Conservation (phyloP, 2,888 invertebrate genomes). For the Agrilus cyanescens region DNA sequence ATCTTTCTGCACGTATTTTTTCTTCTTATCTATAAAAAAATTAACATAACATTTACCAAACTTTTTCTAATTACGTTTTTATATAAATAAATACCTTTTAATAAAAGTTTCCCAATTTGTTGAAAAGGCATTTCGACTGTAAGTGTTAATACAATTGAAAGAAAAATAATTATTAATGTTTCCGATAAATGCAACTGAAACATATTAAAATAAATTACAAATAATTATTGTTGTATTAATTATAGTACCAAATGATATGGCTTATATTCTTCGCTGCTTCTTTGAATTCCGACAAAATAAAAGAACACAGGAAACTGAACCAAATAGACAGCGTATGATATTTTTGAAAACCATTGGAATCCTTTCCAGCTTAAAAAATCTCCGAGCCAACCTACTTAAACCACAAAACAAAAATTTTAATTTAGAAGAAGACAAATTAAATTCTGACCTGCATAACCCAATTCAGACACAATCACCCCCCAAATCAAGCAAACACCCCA, state of each 20-base stretch:
- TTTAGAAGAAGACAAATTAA: constrained; percentile 1
- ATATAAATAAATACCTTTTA: constrained; percentile 1
- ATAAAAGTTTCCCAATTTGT: constrained; percentile 40
- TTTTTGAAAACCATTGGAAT: constrained; percentile 36
- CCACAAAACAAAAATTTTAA: no score
- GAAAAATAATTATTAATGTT: constrained; percentile 33
- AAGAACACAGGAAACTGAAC: constrained; percentile 53
- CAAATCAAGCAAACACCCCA: constrained; percentile 45
- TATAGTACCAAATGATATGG: constrained; percentile 22
- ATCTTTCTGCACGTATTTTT: no score
- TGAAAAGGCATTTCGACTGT: constrained; percentile 49
- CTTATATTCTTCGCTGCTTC: constrained; percentile 39
- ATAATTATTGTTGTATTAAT: neutral
- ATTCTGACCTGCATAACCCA: constrained; percentile 40
- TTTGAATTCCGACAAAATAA: constrained; percentile 48
- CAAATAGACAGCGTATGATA: constrained; percentile 48
- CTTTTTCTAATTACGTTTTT: neutral
- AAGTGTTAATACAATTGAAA: constrained; percentile 40
- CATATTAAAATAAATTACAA: constrained; percentile 3
- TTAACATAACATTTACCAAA: no score
- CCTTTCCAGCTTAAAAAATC: constrained; percentile 38
- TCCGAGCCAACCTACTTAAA: constrained; percentile 38
- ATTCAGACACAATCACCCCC: constrained; percentile 42
- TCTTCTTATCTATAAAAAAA: no score
- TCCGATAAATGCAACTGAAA: constrained; percentile 44